These are phyloP conservation scores for Baryphthengus martii DNA, from an alignment of 2,113 vertebrate species.

Conservation along the genomic window DNA sequence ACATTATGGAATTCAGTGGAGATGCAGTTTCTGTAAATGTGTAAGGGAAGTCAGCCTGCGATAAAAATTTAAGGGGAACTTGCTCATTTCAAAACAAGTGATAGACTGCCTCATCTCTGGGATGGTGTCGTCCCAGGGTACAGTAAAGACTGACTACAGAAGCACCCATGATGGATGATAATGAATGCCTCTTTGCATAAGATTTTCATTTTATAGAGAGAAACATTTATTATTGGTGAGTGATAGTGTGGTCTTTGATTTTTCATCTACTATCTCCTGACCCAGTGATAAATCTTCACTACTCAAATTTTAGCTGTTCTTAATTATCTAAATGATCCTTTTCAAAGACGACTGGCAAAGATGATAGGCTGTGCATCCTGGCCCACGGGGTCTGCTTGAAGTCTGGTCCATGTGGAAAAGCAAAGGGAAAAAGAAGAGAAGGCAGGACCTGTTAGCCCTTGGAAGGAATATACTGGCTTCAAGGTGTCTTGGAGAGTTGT, in stretches of 20 bases:
- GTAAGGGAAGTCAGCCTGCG: background rate
- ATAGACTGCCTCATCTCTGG: background rate
- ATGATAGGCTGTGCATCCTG: background rate
- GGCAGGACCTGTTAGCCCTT: background rate
- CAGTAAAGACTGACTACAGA: background rate
- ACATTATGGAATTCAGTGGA: background rate
- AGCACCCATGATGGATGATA: background rate
- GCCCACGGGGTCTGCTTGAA: background rate
- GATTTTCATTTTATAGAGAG: background rate
- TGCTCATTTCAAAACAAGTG: background rate
- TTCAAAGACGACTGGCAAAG: background rate
- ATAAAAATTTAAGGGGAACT: background rate
- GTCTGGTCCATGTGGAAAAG: background rate
- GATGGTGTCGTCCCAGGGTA: background rate
- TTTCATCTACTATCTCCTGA: background rate
- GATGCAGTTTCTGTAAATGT: background rate
- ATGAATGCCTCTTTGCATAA: background rate
- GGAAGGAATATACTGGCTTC: background rate
- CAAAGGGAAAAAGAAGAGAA: background rate
- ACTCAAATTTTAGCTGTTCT: background rate
- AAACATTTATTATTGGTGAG: constrained; percentile 1
- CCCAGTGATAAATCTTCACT: background rate
- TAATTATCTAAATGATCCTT: background rate
- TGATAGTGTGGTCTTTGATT: background rate
- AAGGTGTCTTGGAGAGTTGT: background rate